These are phyloP conservation scores for Eupithecia abbreviata DNA, from an alignment of 2,888 invertebrate species.

Conservation along the genomic window DNA sequence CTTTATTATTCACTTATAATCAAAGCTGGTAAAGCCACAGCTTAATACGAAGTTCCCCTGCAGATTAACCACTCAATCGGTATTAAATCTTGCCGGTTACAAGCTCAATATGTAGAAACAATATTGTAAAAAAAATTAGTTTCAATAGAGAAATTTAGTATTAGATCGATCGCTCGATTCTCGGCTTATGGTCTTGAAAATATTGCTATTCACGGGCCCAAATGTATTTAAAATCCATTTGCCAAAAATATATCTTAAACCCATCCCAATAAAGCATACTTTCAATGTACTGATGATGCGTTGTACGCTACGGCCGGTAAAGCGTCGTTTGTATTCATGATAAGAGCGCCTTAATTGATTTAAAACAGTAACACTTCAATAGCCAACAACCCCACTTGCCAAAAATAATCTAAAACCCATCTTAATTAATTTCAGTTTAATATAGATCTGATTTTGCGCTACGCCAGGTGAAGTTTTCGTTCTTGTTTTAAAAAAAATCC, in stretches of 20 bases:
- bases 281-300: background rate
- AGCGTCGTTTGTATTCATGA: background rate
- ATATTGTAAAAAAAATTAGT: background rate
- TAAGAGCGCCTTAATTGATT: no score
- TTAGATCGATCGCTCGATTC: background rate
- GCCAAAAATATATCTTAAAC: background rate
- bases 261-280: background rate
- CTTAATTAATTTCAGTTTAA: no score
- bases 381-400: no score
- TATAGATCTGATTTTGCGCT: background rate
- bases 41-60: background rate
- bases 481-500: no score
- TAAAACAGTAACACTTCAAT: no score
- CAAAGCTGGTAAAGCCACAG: constrained; percentile 13
- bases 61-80: background rate
- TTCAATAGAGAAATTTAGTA: background rate
- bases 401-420: no score
- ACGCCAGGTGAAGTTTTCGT: constrained; percentile 17
- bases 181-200: background rate
- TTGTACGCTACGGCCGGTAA: constrained; percentile 19
- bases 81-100: background rate
- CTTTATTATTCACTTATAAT: constrained; percentile 31
- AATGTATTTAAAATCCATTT: background rate
- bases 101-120: background rate
- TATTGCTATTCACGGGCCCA: background rate